Base-by-base conservation (phyloP, 2,888 invertebrate species). In the Adineta ricciae region DNA sequence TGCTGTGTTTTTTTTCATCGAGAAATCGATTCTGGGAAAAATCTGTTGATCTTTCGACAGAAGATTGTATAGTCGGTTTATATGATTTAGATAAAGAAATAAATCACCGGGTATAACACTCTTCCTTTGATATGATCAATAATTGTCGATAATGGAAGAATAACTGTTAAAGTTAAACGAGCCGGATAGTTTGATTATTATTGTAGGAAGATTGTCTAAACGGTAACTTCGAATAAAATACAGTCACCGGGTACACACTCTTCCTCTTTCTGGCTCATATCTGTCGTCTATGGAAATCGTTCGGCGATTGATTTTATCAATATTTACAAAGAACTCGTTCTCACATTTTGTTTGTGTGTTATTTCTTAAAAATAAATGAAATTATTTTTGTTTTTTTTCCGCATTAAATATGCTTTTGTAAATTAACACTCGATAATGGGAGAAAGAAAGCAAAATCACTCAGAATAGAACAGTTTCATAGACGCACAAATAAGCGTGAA, bases 211-310 rank as follows among this genome's bases (percentile, higher is more conserved):
- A 78, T 41, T 78, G 78, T 78, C 38, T 78, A 41, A 8, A 11
- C 78, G 78, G 41, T 78, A 19, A 78, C 78, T 38, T 78, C 24
- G 38, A 78, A 14, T 78, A 41, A 24, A 41, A 78, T n/a, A 41
- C 3, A 38, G 78, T 78, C 78, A 78, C 78, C 78, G 78, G 78
- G 78, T 78, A 78, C 64, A 64, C 64, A 64, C 64, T 64, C 64
- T 64, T 64, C 64, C 64, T 64, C 32, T 64, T 64, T 64, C 64
- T 64, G 64, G 64, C 64, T 64, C 64, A 64, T 64, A 64, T 32
- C 19, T 64, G 64, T 64, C 64, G 64, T 64, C 16, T 8, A 19
- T 50, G 14, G 11, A 19, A 50, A 50, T 16, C 19, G n/a, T n/a
- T n/a, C n/a, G n/a, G n/a, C n/a, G 5, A 46, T 46, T 46, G 46